Evolutionary conservation across 2,888 invertebrate genomes (phyloP).

Genomic region (Ophioninae sp.): DNA sequence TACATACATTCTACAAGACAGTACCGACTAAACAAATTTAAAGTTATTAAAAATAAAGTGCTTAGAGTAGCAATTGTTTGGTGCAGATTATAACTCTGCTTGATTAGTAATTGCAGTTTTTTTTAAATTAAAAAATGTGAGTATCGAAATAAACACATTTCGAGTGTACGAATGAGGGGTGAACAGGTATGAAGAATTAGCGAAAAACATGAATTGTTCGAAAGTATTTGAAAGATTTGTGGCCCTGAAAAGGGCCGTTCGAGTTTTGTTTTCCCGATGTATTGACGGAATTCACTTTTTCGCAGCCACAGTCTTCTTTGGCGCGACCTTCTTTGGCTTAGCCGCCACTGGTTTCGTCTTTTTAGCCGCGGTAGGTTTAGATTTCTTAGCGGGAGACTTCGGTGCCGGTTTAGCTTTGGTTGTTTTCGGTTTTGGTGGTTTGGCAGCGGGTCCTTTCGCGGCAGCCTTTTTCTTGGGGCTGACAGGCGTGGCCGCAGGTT

Average conservation of each 20-base stretch:
- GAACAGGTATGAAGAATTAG: background rate
- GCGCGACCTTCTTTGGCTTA: slow-evolving; percentile 15
- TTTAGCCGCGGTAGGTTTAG: slow-evolving; percentile 19
- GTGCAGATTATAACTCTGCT: too few relatives aligned
- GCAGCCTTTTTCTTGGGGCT: slow-evolving; percentile 35
- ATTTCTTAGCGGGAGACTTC: slow-evolving; percentile 32
- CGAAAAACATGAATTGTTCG: background rate
- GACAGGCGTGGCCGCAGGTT: slow-evolving; percentile 20
- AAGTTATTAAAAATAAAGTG: too few relatives aligned
- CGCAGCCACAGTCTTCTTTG: slow-evolving; percentile 52
- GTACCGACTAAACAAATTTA: too few relatives aligned
- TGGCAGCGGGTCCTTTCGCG: slow-evolving; percentile 58
- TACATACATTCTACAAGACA: too few relatives aligned
- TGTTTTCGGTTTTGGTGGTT: slow-evolving; percentile 62
- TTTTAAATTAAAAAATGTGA: too few relatives aligned
- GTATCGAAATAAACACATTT: too few relatives aligned
- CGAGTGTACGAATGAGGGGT: too few relatives aligned
- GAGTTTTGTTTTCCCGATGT: background rate
- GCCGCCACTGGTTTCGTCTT: slow-evolving; percentile 78
- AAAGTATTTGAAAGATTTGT: background rate
- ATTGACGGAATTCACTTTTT: slow-evolving; percentile 26
- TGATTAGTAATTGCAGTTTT: too few relatives aligned
- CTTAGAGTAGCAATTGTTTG: too few relatives aligned
- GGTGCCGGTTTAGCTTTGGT: slow-evolving; percentile 54
- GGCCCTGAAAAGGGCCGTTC: slow-evolving; percentile 36